Evolutionary conservation across 2,888 invertebrate species (phyloP).

Genomic region (Listrodromus nycthemerus): DNA sequence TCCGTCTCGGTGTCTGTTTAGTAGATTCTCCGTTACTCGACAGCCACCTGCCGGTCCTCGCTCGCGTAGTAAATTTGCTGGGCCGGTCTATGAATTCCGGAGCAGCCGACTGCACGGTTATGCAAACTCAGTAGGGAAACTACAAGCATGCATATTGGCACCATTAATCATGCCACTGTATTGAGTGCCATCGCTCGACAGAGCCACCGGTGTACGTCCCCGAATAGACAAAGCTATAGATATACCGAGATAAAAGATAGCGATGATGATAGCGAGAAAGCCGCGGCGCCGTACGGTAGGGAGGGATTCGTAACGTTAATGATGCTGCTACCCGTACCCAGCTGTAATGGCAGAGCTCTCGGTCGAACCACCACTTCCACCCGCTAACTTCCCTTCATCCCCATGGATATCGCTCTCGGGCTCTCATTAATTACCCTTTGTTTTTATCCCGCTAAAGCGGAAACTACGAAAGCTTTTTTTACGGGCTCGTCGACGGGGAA

Average conservation of each 20-base stretch:
- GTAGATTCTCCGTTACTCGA: conserved; percentile 35
- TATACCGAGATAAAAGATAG: conserved; percentile 41
- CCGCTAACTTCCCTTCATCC: conserved; percentile 30
- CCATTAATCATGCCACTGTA: conserved; percentile 79
- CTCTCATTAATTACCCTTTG: conserved; percentile 68
- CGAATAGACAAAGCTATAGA: conserved; percentile 55
- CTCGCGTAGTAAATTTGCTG: conserved; percentile 60
- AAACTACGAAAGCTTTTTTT: conserved; percentile 23
- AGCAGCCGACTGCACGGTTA: conserved; percentile 31
- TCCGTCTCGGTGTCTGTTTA: conserved; percentile 49
- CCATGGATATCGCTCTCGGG: conserved; percentile 36
- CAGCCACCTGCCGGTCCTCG: conserved; percentile 58
- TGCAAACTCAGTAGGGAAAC: conserved; percentile 66
- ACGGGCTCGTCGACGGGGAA: conserved; percentile 14
- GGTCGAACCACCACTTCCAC: conserved; percentile 57
- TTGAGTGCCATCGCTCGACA: conserved; percentile 72
- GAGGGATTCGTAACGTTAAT: conserved; percentile 53
- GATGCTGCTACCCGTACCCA: conserved; percentile 49
- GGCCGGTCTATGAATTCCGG: conserved; percentile 64
- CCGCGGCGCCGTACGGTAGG: neutral
- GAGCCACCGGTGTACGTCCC: conserved; percentile 46
- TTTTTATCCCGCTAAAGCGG: conserved; percentile 48
- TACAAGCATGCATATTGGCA: conserved; percentile 78
- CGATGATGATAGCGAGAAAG: conserved; percentile 25
- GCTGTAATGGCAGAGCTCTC: conserved; percentile 47